phyloP scores from a whole-genome alignment of 2,113 vertebrate species.

The Mormoops blainvillei region DNA sequence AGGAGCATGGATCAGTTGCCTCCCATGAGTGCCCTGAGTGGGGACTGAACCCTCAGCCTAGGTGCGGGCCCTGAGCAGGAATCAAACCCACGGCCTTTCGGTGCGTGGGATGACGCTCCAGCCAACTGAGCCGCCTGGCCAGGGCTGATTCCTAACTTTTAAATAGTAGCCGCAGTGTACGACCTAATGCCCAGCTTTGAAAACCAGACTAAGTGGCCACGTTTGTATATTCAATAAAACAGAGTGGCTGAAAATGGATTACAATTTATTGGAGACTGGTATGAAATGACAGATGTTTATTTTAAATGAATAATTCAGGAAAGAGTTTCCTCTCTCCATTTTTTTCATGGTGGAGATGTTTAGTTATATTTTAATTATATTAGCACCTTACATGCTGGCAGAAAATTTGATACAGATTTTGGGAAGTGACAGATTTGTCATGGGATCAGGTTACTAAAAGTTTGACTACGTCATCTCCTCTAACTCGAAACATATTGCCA shows the following conservation, averaged over 20 bases:
- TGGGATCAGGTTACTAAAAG: background rate
- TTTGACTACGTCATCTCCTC: background rate
- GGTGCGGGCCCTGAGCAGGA: no score
- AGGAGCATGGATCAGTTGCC: no score
- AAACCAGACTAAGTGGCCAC: background rate
- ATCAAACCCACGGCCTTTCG: no score
- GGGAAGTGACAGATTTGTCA: background rate
- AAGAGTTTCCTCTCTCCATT: background rate
- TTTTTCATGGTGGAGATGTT: background rate
- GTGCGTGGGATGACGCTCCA: no score
- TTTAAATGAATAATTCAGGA: background rate
- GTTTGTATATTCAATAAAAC: conserved; percentile 7
- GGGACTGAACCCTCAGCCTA: no score
- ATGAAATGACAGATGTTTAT: background rate
- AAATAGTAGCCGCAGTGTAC: background rate
- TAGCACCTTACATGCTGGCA: background rate
- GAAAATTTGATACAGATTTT: background rate
- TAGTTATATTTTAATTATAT: background rate
- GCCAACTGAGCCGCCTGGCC: no score
- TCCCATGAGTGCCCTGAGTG: no score
- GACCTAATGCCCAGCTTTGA: background rate
- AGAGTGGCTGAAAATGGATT: background rate
- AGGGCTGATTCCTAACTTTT: background rate
- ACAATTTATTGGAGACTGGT: background rate
- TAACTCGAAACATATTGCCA: background rate